These are phyloP conservation scores for Laterallus jamaicensis DNA, from an alignment of 2,113 vertebrate species.

Conservation along the genomic window DNA sequence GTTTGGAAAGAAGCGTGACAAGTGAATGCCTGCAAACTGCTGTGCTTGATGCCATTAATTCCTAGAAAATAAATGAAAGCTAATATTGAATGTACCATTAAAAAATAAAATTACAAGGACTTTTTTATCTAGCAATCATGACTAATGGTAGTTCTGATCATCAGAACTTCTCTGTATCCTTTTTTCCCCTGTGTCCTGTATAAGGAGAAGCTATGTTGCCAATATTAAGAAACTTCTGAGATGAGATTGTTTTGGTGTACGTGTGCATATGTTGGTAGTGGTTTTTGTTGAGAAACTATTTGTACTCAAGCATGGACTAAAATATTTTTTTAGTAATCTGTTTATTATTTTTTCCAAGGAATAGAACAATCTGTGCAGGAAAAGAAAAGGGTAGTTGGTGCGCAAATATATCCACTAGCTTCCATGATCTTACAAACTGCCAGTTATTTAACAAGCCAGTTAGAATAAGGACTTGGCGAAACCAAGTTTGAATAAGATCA, in stretches of 20 bases:
- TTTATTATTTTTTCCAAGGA: conserved; percentile 36
- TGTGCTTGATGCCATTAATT: not conserved
- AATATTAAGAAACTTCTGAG: not conserved
- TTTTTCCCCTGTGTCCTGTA: not conserved
- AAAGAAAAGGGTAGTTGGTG: conserved; percentile 20
- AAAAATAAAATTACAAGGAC: not conserved
- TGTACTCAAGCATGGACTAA: conserved; percentile 23
- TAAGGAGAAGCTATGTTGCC: not conserved
- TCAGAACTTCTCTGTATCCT: not conserved
- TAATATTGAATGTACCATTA: not conserved
- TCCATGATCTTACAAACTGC: not conserved
- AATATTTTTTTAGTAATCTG: not conserved
- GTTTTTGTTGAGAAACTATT: conserved; percentile 24
- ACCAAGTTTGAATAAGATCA: not conserved
- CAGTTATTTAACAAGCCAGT: not conserved
- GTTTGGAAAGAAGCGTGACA: not conserved
- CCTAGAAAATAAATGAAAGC: not conserved
- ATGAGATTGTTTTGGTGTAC: not conserved
- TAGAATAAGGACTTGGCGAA: not conserved
- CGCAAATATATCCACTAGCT: not conserved
- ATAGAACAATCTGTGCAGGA: conserved; percentile 34
- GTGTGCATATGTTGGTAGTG: not conserved
- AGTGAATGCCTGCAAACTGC: not conserved
- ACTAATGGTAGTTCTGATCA: not conserved
- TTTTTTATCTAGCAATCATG: not conserved